Evolutionary conservation across 2,888 invertebrate genomes (phyloP).

Genomic region (Folsomia candida): DNA sequence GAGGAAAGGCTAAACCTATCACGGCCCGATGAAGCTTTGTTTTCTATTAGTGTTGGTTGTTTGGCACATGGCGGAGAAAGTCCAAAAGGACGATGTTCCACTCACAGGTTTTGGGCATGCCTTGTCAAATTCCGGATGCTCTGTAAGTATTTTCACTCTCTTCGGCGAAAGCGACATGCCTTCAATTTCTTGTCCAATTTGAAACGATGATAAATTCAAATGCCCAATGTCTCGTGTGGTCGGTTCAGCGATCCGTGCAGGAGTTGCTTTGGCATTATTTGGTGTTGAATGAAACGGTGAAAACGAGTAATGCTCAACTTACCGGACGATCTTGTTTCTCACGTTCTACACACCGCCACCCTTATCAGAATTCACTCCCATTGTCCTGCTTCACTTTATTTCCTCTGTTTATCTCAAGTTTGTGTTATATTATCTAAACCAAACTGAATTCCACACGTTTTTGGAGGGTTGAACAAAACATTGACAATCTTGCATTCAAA

Average conservation of each 20-base stretch:
- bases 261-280: background rate
- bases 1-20: background rate
- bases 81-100: constrained; percentile 7
- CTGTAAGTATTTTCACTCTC: constrained; percentile 3
- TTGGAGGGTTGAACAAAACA: background rate
- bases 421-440: constrained; percentile 2
- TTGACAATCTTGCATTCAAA: background rate
- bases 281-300: background rate
- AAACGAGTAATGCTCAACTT: background rate
- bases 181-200: constrained; percentile 17
- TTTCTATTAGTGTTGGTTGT: background rate
- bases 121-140: constrained; percentile 8
- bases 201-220: background rate
- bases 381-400: background rate
- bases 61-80: background rate
- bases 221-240: background rate
- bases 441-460: background rate
- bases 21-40: background rate
- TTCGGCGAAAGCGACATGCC: constrained; percentile 3
- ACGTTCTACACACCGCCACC: background rate
- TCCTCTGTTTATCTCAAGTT: constrained; percentile 6
- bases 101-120: constrained; percentile 8
- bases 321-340: background rate
- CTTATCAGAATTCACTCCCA: background rate
- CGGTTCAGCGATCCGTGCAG: too few relatives aligned